Evolutionary conservation across 2,888 invertebrate genomes (phyloP).

Genomic region (Julus scandinavius): DNA sequence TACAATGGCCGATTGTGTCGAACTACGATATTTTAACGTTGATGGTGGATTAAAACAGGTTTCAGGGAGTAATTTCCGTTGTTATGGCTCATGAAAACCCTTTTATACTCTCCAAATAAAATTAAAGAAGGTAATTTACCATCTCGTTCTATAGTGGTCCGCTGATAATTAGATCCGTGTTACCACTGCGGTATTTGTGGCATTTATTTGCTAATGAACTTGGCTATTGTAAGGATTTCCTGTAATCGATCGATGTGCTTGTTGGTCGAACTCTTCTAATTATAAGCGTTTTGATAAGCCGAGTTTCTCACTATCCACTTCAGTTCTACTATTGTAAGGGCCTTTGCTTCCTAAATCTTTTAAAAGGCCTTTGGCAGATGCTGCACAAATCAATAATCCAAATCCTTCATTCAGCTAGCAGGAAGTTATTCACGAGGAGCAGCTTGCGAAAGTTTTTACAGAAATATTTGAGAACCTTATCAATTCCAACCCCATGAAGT

Average conservation of each 20-base stretch:
- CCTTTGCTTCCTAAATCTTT: neutral
- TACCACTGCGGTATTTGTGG: neutral
- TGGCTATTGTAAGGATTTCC: neutral
- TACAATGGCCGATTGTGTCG: too few relatives aligned
- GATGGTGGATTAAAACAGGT: neutral
- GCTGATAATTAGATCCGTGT: neutral
- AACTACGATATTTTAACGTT: neutral
- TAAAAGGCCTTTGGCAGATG: neutral
- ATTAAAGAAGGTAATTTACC: neutral
- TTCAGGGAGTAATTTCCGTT: neutral
- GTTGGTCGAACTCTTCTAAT: neutral
- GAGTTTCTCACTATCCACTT: neutral
- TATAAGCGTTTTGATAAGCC: neutral
- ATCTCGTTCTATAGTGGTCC: neutral
- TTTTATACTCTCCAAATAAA: neutral
- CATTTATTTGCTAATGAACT: neutral
- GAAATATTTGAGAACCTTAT: neutral
- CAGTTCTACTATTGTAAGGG: neutral
- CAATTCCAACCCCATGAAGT: neutral
- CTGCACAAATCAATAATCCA: neutral
- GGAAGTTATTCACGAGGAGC: conserved; percentile 4
- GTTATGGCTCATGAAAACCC: neutral
- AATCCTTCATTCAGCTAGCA: neutral
- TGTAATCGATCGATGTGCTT: neutral
- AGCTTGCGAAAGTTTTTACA: neutral